Percentiles rank a stretch among this genome's conserved stretches.
These are phyloP conservation scores for Cyprinodon tularosa DNA, from an alignment of 2,113 vertebrate genomes.

Conservation along the genomic window DNA sequence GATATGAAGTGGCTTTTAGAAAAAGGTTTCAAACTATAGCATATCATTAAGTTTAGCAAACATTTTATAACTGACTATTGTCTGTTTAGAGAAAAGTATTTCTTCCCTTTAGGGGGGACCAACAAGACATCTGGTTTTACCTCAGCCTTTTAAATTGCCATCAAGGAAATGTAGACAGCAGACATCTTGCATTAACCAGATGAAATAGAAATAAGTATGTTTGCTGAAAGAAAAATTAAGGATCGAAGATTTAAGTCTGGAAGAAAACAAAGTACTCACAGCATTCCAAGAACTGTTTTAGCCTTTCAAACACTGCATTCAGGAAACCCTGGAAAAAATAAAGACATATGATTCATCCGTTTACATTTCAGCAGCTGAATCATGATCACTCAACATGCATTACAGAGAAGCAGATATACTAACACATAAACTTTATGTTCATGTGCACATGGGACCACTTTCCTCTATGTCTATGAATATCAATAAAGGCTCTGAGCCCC, in stretches of 20 bases:
- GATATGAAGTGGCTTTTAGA: too few relatives aligned
- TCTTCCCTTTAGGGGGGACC: too few relatives aligned
- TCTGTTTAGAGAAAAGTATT: too few relatives aligned
- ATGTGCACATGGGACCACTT: slow-evolving; percentile 6
- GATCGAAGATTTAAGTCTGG: slow-evolving; percentile 27
- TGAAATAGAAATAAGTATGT: slow-evolving; percentile 13
- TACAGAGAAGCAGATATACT: slow-evolving; percentile 28
- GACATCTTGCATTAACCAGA: slow-evolving; percentile 8
- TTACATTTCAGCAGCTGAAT: slow-evolving; percentile 54
- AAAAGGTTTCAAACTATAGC: too few relatives aligned
- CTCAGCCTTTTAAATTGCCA: slow-evolving; percentile 34
- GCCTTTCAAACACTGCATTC: slow-evolving; percentile 90
- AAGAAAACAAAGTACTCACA: slow-evolving; percentile 84
- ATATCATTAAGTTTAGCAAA: too few relatives aligned
- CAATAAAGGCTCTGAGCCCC: slow-evolving; percentile 43
- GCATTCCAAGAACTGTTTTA: slow-evolving; percentile 94
- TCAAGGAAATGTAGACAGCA: slow-evolving; percentile 6
- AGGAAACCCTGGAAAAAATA: slow-evolving; percentile 86
- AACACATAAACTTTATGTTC: slow-evolving; percentile 19
- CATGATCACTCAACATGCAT: slow-evolving; percentile 40
- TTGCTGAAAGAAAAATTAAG: slow-evolving; percentile 12
- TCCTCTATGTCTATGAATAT: slow-evolving; percentile 23
- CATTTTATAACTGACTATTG: too few relatives aligned
- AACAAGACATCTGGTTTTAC: not conserved
- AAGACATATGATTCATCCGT: slow-evolving; percentile 49